Evolutionary conservation across 2,797 vertebrate species (phyloP), one percentile per base, ranked within the genome.

Genomic region (Brachyrhaphis roseni): DNA sequence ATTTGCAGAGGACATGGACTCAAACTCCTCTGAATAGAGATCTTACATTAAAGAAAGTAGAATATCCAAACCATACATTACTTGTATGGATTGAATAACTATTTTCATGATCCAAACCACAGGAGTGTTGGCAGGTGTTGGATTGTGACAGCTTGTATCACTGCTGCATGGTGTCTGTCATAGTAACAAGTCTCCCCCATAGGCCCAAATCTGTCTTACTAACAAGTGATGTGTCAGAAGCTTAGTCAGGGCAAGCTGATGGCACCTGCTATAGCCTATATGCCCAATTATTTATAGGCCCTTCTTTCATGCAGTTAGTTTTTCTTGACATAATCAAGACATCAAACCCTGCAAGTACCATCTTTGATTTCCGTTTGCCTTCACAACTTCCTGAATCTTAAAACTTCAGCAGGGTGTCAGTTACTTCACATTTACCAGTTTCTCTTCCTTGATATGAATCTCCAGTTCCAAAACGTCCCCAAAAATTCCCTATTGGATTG

Each of bases 161-260:
- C 47, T 49, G 47, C 47, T 49, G 16, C 77, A 79, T 66, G 83
- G 75, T 77, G 43, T 76, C 78, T 88, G 80, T 72, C 77, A 79
- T 15, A 82, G 76, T 79, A 82, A 84, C 75, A 85, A 80, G 72
- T 78, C 66, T 74, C 36, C 62, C 77, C 49, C 77, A 53, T 55
- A 86, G 73, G 72, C 62, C 76, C 74, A 81, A 87, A 86, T 86
- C 47, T 90, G 81, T 83, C 84, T 76, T 53, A 55, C 76, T 84
- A 85, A 82, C 82, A 75, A 84, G 80, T 77, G 20, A 46, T 59
- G 23, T 43, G 76, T 72, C 77, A 34, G 68, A 82, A 75, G 55
- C 66, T 83, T 59, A 75, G 80, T 80, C 80, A 80, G 80, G 49
- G 49, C 43, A 75, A 79, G 76, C 28, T 78, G 71, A 82, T 70